Base-by-base conservation (phyloP, 2,797 vertebrate species). In the Ispidina picta region DNA sequence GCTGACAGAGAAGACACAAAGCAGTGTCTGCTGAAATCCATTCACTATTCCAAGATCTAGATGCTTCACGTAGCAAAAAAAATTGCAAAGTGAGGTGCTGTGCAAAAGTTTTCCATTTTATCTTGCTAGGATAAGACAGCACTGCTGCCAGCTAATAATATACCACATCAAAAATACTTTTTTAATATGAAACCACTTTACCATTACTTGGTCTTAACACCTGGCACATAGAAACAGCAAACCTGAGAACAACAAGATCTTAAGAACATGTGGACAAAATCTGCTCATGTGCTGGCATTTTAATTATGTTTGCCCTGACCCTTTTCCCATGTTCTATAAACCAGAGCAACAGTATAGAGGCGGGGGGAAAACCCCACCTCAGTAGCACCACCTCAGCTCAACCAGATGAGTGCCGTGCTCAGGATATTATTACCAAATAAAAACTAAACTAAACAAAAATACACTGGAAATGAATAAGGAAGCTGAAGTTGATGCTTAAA, bases 211-310 rank as follows among this genome's bases (percentile, higher is more conserved):
- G 60, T 92, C 83, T 95, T 96, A 94, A 86, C 93, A 96, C 93
- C 90, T 93, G 94, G 94, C 73, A 31, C 62, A n/a, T 94, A 52
- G 92, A 81, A 94, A 93, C 60, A 89, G 90, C 79, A 76, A 92
- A 70, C 63, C 58, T 2, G 3, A 93, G 79, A 93, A 94, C 79
- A 95, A 89, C 69, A 91, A 93, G 93, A 92, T 89, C 91, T 93
- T 89, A 86, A 91, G 92, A 94, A 95, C 94, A 96, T 94, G 92
- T 96, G 95, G 92, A 92, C 86, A 88, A 95, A 95, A 96, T 88
- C 92, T 95, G 93, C 89, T 92, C 91, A 29, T 86, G 89, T 88
- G 88, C 94, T 94, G 91, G 92, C 83, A 94, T 94, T 96, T 96
- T 95, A 96, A 95, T 95, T 96, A 84, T 92, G 83, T 81, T 89